A percentile compares a stretch with the other conserved stretches of the same genome.
These are phyloP conservation scores for Fissipunctia ypsillon DNA, from an alignment of 2,888 invertebrate species.

Conservation along the genomic window DNA sequence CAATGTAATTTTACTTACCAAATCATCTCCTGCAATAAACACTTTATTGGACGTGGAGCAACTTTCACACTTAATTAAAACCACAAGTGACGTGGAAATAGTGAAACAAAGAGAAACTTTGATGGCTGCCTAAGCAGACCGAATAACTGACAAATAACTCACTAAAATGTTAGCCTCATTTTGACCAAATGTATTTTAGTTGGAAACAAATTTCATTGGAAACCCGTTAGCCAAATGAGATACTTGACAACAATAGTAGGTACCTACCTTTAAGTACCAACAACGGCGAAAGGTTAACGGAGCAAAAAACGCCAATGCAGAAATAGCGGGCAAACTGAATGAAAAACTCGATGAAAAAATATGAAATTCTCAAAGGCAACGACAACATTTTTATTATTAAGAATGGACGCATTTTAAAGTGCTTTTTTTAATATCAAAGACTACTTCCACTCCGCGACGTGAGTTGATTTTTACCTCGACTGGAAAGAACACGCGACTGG, in stretches of 20 bases:
- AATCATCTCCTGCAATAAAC: constrained; percentile 94
- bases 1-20: constrained; percentile 90
- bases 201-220: constrained; percentile 26
- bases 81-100: constrained; percentile 52
- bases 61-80: constrained; percentile 43
- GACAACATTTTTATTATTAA: constrained; percentile 29
- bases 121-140: not conserved
- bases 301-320: constrained; percentile 8
- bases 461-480: constrained; percentile 41
- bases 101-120: constrained; percentile 38
- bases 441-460: constrained; percentile 33
- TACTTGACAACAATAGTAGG: constrained; percentile 24
- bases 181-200: constrained; percentile 22
- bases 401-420: constrained; percentile 45
- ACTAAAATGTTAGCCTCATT: constrained; percentile 26
- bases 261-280: constrained; percentile 1
- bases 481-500: constrained; percentile 12
- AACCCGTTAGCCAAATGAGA: constrained; percentile 27
- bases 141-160: constrained; percentile 24
- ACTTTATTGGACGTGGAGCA: constrained; percentile 91
- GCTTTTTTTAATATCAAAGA: constrained; percentile 49
- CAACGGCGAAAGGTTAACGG: not conserved
- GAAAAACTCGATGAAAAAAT: constrained; percentile 29
- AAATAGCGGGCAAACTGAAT: constrained; percentile 14
- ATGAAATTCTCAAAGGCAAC: constrained; percentile 14